These are phyloP conservation scores for Leucophenga varia DNA, from an alignment of 1,140 invertebrate genomes.

Conservation along the genomic window DNA sequence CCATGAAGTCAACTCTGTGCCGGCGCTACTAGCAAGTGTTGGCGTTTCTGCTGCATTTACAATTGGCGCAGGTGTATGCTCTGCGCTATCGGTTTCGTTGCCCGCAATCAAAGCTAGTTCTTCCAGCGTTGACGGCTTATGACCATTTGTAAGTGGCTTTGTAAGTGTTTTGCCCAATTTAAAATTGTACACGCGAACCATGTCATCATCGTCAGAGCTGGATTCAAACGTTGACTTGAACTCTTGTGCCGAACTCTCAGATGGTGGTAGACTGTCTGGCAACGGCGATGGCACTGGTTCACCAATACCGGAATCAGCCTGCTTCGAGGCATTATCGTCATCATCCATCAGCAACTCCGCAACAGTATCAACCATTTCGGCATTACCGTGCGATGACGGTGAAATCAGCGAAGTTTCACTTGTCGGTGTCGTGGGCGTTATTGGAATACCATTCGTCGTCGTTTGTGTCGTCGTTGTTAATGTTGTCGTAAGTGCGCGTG, in stretches of 20 bases:
- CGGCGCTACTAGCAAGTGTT: constrained; percentile 17
- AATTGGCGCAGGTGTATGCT: not conserved
- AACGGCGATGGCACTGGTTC: constrained; percentile 38
- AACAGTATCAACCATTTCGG: constrained; percentile 25
- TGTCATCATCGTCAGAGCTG: constrained; percentile 53
- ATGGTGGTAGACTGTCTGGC: constrained; percentile 22
- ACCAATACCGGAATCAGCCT: constrained; percentile 48
- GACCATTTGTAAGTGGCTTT: constrained; percentile 17
- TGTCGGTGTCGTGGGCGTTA: no score
- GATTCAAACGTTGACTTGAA: constrained; percentile 32
- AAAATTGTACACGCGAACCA: constrained; percentile 53
- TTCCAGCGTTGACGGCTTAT: constrained; percentile 22
- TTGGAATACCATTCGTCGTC: no score
- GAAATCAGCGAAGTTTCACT: no score
- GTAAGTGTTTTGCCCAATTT: constrained; percentile 47
- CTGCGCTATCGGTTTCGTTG: constrained; percentile 9
- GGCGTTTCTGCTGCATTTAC: no score
- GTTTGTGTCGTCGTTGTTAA: not conserved
- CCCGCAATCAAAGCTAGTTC: constrained; percentile 26
- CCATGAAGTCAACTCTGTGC: constrained; percentile 41
- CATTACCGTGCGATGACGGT: no score
- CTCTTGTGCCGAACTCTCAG: constrained; percentile 3
- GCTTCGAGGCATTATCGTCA: constrained; percentile 42
- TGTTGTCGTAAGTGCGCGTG: constrained; percentile 39
- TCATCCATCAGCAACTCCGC: constrained; percentile 7